Percentiles rank a stretch among this genome's conserved stretches.
Conservation (phyloP, 2,113 vertebrate genomes). For the Aythya baeri region DNA sequence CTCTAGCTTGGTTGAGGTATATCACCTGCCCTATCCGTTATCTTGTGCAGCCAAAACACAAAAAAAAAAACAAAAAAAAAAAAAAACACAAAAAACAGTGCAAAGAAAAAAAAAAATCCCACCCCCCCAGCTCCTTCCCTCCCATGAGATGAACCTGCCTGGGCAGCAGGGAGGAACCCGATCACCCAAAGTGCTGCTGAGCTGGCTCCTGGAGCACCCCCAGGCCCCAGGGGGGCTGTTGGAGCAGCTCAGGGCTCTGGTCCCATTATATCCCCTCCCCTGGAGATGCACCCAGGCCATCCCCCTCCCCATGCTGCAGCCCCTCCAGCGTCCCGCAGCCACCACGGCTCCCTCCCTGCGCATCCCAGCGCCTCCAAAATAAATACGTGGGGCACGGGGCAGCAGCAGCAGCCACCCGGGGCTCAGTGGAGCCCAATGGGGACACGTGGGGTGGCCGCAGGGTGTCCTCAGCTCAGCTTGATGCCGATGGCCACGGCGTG, state of each 20-base stretch:
- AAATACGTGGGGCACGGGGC: not conserved
- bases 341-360: rapidly evolving
- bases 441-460: not conserved
- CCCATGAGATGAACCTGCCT: not conserved
- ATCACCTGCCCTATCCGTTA: not conserved
- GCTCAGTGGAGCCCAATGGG: not conserved
- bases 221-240: rapidly evolving
- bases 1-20: constrained; percentile 53
- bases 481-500: constrained; percentile 69
- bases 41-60: constrained; percentile 26
- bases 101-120: not conserved
- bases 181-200: too few relatives aligned
- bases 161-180: not conserved
- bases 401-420: not conserved
- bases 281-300: not conserved
- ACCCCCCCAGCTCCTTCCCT: not conserved
- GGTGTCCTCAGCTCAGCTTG: constrained; percentile 77
- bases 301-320: not conserved
- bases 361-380: not conserved
- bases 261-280: not conserved
- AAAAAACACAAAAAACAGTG: constrained; percentile 19
- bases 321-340: not conserved
- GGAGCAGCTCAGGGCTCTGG: not conserved
- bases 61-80: not conserved
- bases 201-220: not conserved